Evolutionary conservation across 2,888 invertebrate genomes (phyloP).

Genomic region (Eudemis profundana): DNA sequence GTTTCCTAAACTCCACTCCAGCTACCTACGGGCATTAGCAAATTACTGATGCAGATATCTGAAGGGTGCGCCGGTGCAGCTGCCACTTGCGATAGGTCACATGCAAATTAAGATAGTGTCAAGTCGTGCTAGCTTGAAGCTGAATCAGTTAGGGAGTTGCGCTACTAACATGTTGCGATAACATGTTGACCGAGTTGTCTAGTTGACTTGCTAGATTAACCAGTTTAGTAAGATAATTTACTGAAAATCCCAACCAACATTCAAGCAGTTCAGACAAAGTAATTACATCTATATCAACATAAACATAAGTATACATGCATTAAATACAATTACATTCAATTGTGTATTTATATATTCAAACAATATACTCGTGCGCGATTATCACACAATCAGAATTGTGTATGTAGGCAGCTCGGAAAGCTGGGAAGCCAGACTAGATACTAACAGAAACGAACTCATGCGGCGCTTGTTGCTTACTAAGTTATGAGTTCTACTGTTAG

Average conservation of each 20-base stretch:
- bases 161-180: conserved; percentile 18
- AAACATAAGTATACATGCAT: conserved; percentile 51
- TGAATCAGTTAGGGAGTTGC: conserved; percentile 9
- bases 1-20: conserved; percentile 47
- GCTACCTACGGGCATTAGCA: conserved; percentile 56
- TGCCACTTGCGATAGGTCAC: conserved; percentile 31
- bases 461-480: conserved; percentile 44
- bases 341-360: conserved; percentile 46
- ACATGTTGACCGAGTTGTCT: neutral
- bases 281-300: conserved; percentile 47
- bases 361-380: conserved; percentile 52
- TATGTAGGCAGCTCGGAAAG: conserved; percentile 40
- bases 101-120: conserved; percentile 36
- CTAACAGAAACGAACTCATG: conserved; percentile 45
- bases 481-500: conserved; percentile 37
- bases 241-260: neutral
- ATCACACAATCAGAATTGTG: conserved; percentile 48
- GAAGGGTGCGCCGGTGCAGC: conserved; percentile 33
- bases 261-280: neutral
- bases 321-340: conserved; percentile 51
- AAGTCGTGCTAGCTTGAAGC: conserved; percentile 22
- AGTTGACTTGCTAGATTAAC: conserved; percentile 4
- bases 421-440: conserved; percentile 44
- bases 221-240: conserved; percentile 46
- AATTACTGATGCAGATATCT: conserved; percentile 66